Evolutionary conservation across 2,113 vertebrate species (phyloP).

Genomic region (Tretioscincus oriximinensis): DNA sequence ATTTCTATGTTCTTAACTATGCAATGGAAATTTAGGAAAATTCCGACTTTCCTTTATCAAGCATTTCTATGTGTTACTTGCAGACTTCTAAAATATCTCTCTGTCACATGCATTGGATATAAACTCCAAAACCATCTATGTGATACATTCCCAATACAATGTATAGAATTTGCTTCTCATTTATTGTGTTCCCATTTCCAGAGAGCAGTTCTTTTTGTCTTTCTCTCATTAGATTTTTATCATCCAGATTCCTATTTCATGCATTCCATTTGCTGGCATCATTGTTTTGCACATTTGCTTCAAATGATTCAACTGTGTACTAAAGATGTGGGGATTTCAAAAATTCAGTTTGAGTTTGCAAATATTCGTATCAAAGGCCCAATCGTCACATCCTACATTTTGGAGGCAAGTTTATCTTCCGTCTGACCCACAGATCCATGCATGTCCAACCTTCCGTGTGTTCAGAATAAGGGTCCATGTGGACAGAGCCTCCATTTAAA

Average conservation of each 20-base stretch:
- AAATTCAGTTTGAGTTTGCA: no score
- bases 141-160: background rate
- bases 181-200: fast-evolving
- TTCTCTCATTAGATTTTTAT: background rate
- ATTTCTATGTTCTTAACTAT: background rate
- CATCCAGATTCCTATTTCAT: background rate
- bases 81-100: background rate
- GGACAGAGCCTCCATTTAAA: no score
- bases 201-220: background rate
- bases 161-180: background rate
- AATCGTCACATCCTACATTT: no score
- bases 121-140: background rate
- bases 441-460: no score
- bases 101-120: background rate
- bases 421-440: no score
- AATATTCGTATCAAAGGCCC: no score
- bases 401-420: no score
- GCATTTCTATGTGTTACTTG: no score
- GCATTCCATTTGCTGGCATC: background rate
- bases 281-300: no score
- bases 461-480: no score
- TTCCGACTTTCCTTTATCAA: background rate
- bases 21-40: background rate
- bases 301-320: background rate
- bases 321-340: background rate